phyloP scores from a whole-genome alignment of 2,113 vertebrate species.

The Caloenas nicobarica region DNA sequence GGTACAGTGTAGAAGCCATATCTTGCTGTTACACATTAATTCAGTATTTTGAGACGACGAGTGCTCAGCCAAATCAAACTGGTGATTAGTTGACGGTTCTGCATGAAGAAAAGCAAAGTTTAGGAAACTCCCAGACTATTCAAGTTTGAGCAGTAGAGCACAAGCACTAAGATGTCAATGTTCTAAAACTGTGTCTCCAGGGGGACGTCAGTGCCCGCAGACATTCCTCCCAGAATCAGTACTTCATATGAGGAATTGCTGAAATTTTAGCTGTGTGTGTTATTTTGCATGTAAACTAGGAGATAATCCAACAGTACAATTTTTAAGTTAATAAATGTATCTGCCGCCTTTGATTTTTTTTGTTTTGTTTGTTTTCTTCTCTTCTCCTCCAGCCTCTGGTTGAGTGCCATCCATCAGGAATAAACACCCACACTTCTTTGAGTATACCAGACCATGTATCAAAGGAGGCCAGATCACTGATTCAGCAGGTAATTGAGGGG shows the following conservation, averaged over 20 bases:
- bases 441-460: slow-evolving; percentile 92
- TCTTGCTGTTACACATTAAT: neutral
- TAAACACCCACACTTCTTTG: slow-evolving; percentile 90
- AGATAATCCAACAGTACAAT: neutral
- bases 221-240: neutral
- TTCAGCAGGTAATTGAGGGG: slow-evolving; percentile 86
- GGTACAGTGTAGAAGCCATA: neutral
- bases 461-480: slow-evolving; percentile 90
- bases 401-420: slow-evolving; percentile 94
- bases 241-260: neutral
- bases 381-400: slow-evolving; percentile 74
- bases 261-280: neutral
- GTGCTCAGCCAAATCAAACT: neutral
- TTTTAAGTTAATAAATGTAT: neutral
- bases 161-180: neutral
- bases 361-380: neutral
- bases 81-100: neutral
- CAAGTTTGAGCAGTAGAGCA: neutral
- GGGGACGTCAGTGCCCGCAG: neutral
- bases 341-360: neutral
- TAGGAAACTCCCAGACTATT: neutral
- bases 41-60: neutral
- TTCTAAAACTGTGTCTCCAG: neutral
- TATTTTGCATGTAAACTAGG: neutral
- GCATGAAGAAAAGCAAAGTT: neutral